These are phyloP conservation scores for Platyura marginata DNA, from an alignment of 1,140 invertebrate species.

Conservation along the genomic window DNA sequence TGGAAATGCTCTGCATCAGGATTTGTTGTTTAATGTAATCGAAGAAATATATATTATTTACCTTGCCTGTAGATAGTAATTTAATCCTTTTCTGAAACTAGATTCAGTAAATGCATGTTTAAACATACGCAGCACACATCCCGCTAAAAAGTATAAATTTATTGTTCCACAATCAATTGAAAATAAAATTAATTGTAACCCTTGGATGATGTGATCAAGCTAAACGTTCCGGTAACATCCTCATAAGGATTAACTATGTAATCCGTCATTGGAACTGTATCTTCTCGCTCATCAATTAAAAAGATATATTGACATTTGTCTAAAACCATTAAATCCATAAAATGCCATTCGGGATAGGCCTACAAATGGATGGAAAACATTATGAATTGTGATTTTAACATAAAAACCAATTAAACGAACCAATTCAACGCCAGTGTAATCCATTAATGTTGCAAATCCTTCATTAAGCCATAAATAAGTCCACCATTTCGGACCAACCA, in stretches of 20 bases:
- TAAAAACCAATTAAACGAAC: conserved; percentile 12
- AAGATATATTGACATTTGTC: conserved; percentile 14
- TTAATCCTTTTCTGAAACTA: background rate
- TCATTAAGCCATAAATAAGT: conserved; percentile 32
- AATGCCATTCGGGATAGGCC: conserved; percentile 14
- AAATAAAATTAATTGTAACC: background rate
- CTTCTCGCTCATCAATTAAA: conserved; percentile 14
- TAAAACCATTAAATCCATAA: conserved; percentile 47
- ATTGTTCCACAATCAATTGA: background rate
- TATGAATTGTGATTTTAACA: background rate
- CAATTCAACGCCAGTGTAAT: conserved; percentile 25
- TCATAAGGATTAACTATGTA: conserved; percentile 47
- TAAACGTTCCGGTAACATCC: background rate
- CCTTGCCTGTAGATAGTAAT: background rate
- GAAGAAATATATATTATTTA: background rate
- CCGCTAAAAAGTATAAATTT: background rate
- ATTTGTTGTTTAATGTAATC: background rate
- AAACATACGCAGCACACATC: background rate
- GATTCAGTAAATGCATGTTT: background rate
- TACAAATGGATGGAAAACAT: background rate
- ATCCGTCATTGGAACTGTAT: conserved; percentile 49
- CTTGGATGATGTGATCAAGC: background rate
- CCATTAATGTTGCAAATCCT: conserved; percentile 29
- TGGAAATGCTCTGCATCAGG: background rate
- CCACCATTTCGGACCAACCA: conserved; percentile 44